These are phyloP conservation scores for Cephus sareptanus DNA, from an alignment of 2,888 invertebrate species.

Conservation along the genomic window DNA sequence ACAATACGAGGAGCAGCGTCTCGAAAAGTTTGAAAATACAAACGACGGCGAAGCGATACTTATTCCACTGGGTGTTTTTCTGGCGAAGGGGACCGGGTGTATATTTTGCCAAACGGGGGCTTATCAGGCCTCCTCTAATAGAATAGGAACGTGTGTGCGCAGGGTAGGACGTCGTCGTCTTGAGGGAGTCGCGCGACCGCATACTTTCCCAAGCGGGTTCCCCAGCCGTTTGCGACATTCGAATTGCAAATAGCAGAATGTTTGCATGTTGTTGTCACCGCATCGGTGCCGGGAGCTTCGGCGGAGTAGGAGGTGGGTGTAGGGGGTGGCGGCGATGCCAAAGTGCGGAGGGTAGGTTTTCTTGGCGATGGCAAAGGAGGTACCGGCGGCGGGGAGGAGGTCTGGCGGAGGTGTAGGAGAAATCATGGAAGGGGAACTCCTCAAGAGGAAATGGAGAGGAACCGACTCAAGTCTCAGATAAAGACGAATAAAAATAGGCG, in stretches of 20 bases:
- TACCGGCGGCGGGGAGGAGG: neutral
- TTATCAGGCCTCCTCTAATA: conserved; percentile 57
- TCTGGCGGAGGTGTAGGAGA: conserved; percentile 11
- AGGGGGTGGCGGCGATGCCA: conserved; percentile 11
- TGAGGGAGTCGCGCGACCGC: conserved; percentile 29
- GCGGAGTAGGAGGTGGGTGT: conserved; percentile 16
- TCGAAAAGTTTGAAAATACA: neutral
- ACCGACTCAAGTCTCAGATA: conserved; percentile 66
- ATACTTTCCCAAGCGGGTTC: conserved; percentile 35
- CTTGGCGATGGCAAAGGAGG: too few relatives aligned
- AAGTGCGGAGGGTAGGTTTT: too few relatives aligned
- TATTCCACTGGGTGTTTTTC: neutral
- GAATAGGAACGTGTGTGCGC: conserved; percentile 42
- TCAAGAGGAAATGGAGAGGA: conserved; percentile 66
- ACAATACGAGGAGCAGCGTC: neutral
- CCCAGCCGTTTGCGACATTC: conserved; percentile 61
- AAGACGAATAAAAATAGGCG: conserved; percentile 66
- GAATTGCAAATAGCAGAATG: conserved; percentile 67
- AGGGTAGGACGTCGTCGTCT: neutral
- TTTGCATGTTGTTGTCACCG: conserved; percentile 66
- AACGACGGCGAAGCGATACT: neutral
- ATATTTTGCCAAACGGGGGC: conserved; percentile 51
- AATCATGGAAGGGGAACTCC: conserved; percentile 43
- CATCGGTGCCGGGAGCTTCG: conserved; percentile 48
- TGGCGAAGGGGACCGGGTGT: neutral